These are phyloP conservation scores for Pachyrhynchus sulphureomaculatus DNA, from an alignment of 1,140 invertebrate genomes.

Conservation along the genomic window DNA sequence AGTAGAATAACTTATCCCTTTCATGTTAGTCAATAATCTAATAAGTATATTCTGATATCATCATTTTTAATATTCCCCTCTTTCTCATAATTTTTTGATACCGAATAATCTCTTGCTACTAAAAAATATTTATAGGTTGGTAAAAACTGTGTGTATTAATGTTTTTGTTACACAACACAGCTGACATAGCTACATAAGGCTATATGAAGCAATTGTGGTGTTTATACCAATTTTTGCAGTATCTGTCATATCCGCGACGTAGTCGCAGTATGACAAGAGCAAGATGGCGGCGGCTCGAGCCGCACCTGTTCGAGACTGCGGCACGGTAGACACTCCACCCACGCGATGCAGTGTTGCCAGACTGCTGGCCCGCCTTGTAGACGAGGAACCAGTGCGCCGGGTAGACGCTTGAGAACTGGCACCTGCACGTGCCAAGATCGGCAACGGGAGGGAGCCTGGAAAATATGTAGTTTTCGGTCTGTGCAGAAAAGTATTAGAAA, in stretches of 20 bases:
- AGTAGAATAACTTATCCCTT: too few relatives aligned
- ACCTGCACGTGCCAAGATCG: slow-evolving; percentile 52
- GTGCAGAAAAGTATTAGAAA: too few relatives aligned
- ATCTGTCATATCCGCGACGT: not conserved
- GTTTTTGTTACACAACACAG: not conserved
- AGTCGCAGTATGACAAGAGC: slow-evolving; percentile 75
- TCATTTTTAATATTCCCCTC: too few relatives aligned
- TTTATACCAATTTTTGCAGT: not conserved
- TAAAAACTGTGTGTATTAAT: not conserved
- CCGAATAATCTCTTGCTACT: too few relatives aligned
- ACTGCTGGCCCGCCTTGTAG: slow-evolving; percentile 61
- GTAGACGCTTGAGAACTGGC: slow-evolving; percentile 69
- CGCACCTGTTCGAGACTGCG: slow-evolving; percentile 82
- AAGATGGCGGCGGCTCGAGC: slow-evolving; percentile 85
- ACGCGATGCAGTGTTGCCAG: slow-evolving; percentile 50
- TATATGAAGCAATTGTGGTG: slow-evolving; percentile 2
- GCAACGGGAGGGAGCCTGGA: slow-evolving; percentile 49
- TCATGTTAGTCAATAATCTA: too few relatives aligned
- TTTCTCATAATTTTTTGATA: too few relatives aligned
- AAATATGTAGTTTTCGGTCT: too few relatives aligned
- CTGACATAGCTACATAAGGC: not conserved
- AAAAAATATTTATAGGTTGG: too few relatives aligned
- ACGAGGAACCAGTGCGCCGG: slow-evolving; percentile 59
- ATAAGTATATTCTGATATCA: too few relatives aligned
- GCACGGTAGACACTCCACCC: slow-evolving; percentile 59